A percentile compares a stretch with the other conserved stretches of the same genome.
Evolutionary conservation across 2,888 invertebrate genomes (phyloP).

Genomic region (Rhingia rostrata): DNA sequence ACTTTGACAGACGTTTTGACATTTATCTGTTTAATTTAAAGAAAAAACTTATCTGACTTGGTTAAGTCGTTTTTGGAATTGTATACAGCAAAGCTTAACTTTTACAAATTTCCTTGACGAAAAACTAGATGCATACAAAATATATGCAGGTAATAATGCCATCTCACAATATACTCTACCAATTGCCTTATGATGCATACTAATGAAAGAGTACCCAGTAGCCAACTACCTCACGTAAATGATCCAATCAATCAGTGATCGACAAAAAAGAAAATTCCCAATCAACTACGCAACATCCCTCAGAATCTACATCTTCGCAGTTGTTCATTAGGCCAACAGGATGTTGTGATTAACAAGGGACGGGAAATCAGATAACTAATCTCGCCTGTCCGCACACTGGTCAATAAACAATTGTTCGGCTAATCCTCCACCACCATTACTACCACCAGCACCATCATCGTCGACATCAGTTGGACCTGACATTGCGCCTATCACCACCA

Average conservation of each 20-base stretch:
- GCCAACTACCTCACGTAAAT: constrained; percentile 38
- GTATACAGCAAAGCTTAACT: too few species aligned
- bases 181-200: background rate
- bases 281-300: constrained; percentile 45
- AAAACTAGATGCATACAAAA: too few species aligned
- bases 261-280: constrained; percentile 51
- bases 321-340: constrained; percentile 73
- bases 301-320: constrained; percentile 48
- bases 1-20: too few species aligned
- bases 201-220: background rate
- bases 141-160: too few species aligned
- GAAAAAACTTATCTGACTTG: too few species aligned
- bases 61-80: too few species aligned
- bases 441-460: constrained; percentile 37
- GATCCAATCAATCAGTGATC: constrained; percentile 61
- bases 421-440: constrained; percentile 63
- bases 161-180: background rate
- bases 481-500: constrained; percentile 43
- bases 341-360: constrained; percentile 71
- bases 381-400: constrained; percentile 69
- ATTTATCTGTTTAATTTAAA: too few species aligned
- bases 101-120: too few species aligned
- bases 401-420: constrained; percentile 72
- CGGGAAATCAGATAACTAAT: constrained; percentile 73
- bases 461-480: constrained; percentile 36